Evolutionary conservation across 2,888 invertebrate species (phyloP).

Genomic region (Miltochrista miniata): DNA sequence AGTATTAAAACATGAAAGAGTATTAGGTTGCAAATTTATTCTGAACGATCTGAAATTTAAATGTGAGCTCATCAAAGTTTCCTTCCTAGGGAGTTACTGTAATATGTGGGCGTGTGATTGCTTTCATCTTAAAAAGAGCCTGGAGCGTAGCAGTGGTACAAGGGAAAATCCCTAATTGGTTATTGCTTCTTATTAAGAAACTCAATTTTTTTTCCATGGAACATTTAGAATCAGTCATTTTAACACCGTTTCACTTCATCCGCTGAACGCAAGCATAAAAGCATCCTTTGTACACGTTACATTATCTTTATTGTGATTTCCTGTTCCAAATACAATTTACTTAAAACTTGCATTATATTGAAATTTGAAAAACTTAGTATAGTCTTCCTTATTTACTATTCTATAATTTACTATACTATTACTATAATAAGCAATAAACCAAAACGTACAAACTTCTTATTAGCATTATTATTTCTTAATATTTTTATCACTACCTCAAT

Average conservation of each 20-base stretch:
- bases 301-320: not conserved
- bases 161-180: slow-evolving; percentile 46
- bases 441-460: too few relatives aligned
- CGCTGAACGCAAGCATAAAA: not conserved
- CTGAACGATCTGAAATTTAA: slow-evolving; percentile 75
- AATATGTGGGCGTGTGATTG: slow-evolving; percentile 56
- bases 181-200: slow-evolving; percentile 38
- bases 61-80: slow-evolving; percentile 75
- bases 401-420: not conserved
- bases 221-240: not conserved
- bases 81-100: slow-evolving; percentile 50
- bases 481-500: too few relatives aligned
- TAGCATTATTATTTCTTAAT: too few relatives aligned
- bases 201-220: slow-evolving; percentile 15
- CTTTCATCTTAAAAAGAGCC: slow-evolving; percentile 54
- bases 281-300: slow-evolving; percentile 4
- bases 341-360: not conserved
- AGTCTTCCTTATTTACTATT: too few relatives aligned
- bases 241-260: slow-evolving; percentile 2
- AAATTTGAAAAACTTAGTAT: too few relatives aligned
- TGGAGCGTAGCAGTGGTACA: slow-evolving; percentile 27
- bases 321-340: not conserved
- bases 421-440: too few relatives aligned
- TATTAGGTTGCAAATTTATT: slow-evolving; percentile 76
- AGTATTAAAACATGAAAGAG: slow-evolving; percentile 57